Evolutionary conservation across 2,113 vertebrate species (phyloP).

Genomic region (Rhabdomys dilectus): DNA sequence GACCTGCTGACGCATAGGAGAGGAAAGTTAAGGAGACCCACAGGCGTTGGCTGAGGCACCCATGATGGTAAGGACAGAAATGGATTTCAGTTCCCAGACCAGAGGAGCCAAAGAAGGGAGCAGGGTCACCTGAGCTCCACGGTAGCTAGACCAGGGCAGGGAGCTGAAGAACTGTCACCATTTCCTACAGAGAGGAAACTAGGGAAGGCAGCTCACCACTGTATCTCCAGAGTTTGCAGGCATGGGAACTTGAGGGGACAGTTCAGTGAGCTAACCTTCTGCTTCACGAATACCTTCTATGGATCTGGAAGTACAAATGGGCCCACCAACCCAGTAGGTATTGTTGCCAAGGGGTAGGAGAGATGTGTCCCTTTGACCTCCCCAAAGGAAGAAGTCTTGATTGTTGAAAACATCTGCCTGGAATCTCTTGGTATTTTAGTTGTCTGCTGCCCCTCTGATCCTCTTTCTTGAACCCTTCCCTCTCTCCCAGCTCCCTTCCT

Average conservation of each 20-base stretch:
- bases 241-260: background rate
- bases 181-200: background rate
- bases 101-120: background rate
- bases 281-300: background rate
- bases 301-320: background rate
- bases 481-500: background rate
- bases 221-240: background rate
- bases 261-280: background rate
- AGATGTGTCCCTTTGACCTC: background rate
- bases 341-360: background rate
- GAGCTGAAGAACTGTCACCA: background rate
- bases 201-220: background rate
- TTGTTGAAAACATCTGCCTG: background rate
- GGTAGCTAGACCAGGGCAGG: background rate
- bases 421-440: background rate
- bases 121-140: background rate
- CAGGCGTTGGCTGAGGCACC: background rate
- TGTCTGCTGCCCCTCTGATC: accelerated
- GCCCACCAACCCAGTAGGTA: background rate
- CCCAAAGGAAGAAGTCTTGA: background rate
- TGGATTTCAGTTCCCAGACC: background rate
- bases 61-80: background rate
- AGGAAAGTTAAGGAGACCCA: background rate
- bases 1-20: conserved; percentile 9
- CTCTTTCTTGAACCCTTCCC: background rate